Evolutionary conservation across 37 sponge, comb jelly and placozoan genomes (phyloP), one percentile per base, ranked within the genome.

Genomic region (Corticium candelabrum): DNA sequence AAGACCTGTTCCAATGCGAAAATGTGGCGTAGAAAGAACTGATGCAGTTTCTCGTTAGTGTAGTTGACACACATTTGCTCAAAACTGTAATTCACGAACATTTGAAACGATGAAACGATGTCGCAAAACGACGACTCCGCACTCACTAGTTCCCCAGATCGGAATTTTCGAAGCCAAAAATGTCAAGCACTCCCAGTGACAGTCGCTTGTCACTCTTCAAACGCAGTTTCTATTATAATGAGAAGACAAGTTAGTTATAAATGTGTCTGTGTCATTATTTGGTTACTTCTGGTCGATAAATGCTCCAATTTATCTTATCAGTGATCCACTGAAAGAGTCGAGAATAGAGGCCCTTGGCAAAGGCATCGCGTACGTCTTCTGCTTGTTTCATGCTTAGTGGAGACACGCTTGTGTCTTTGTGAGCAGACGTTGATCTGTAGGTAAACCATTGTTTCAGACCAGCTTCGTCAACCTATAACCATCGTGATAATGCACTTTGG

Each of bases 101-200:
- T 21, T 5, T 21, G 11, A 43, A 43, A 43, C 11, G n/a, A n/a
- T n/a, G n/a, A n/a, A n/a, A n/a, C n/a, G n/a, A 43, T 11, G 11
- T 43, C 11, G 56, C 56, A 43, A 43, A 43, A 43, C 56, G 11
- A 43, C 11, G 56, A 5, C 5, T 15, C 31, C 31, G 5, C 31
- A 35, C 73, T 70, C 31, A 70, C 73, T 29, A 70, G 21, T 70
- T 70, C 29, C 73, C 73, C 7, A 29, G 36, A 70, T 70, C 73
- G 33, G 73, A 70, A 15, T 15, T 70, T 70, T 70, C 73, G 21
- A 70, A 70, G 73, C 73, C 73, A 70, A 70, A 70, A 15, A 70
- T 70, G 73, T 70, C 73, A 7, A 70, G 73, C 29, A 70, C 31
- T 4, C 73, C 73, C 5, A 70, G 7, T 4, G 73, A 70, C 5